Conservation (phyloP, 2,888 invertebrate genomes). For the Neoaliturus tenellus region DNA sequence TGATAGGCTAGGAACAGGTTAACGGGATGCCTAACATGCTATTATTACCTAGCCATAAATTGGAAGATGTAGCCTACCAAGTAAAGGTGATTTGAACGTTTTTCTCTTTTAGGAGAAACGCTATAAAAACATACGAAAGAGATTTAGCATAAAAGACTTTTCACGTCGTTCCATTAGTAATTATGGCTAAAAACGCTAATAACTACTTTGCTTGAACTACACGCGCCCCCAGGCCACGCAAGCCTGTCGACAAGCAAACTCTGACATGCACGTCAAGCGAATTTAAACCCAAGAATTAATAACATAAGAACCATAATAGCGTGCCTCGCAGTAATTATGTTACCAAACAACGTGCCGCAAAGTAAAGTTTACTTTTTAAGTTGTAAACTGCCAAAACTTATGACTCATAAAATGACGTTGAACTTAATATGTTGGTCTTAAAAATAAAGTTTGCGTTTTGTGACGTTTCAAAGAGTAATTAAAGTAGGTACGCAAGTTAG, state of each 20-base stretch:
- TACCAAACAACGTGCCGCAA: conserved; percentile 20
- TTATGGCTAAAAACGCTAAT: conserved; percentile 19
- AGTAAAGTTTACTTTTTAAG: conserved; percentile 26
- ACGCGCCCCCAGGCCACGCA: not conserved
- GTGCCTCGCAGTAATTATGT: not conserved
- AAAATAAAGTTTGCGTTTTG: no score
- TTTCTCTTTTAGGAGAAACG: no score
- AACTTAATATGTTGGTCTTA: not conserved
- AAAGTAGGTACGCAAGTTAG: no score
- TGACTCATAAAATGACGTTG: not conserved
- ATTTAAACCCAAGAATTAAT: conserved; percentile 23
- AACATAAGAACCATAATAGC: conserved; percentile 11
- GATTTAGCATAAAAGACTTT: not conserved
- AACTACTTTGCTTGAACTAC: not conserved
- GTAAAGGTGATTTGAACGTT: no score
- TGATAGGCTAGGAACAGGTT: no score
- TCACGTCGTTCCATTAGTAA: not conserved
- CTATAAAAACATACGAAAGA: no score
- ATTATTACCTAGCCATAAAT: no score
- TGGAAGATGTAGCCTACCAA: no score
- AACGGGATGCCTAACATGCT: no score
- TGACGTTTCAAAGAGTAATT: no score
- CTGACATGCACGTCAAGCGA: conserved; percentile 9
- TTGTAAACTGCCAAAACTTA: conserved; percentile 6
- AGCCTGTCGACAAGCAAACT: conserved; percentile 14